phyloP scores from a whole-genome alignment of 2,113 vertebrate species.

The Zosterops japonicus region DNA sequence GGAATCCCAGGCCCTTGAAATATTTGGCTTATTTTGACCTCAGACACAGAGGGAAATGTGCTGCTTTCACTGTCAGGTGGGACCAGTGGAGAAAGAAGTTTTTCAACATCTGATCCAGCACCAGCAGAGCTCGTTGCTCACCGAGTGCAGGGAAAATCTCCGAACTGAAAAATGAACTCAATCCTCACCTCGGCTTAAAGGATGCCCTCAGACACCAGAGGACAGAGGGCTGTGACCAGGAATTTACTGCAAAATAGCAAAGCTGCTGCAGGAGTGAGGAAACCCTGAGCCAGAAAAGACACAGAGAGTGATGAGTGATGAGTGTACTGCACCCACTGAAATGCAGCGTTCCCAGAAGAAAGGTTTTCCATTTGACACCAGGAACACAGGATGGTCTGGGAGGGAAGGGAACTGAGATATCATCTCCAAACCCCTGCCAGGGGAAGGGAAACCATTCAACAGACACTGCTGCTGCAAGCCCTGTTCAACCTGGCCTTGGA shows the following conservation, averaged over 20 bases:
- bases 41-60: neutral
- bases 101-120: neutral
- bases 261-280: neutral
- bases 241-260: neutral
- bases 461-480: neutral
- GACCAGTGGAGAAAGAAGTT: neutral
- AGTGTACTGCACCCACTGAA: neutral
- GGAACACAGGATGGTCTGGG: neutral
- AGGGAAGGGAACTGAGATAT: neutral
- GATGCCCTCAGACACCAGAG: neutral
- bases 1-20: neutral
- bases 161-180: neutral
- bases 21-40: neutral
- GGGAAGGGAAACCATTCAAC: neutral
- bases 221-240: neutral
- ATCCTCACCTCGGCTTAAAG: neutral
- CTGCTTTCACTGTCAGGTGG: neutral
- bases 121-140: neutral
- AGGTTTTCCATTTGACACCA: neutral
- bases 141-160: neutral
- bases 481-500: rapidly evolving
- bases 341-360: rapidly evolving
- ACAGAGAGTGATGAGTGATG: too few relatives aligned
- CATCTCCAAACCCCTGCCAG: neutral
- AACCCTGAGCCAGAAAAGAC: neutral